Percentiles rank a stretch among this genome's conserved stretches.
phyloP scores from a whole-genome alignment of 2,797 vertebrate species.

The Lophius americanus region DNA sequence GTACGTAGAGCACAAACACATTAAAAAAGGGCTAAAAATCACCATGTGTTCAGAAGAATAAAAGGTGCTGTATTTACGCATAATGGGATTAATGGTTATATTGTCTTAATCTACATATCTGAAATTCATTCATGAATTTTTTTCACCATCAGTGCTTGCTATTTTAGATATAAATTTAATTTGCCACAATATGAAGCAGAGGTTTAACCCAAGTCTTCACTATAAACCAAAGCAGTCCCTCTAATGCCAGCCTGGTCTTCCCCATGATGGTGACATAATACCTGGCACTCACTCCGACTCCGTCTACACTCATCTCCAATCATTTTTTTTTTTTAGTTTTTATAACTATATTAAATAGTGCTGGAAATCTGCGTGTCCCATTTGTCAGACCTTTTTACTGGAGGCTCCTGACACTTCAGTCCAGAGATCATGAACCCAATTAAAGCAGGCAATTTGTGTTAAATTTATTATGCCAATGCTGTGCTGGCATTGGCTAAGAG shows the following conservation, averaged over 20 bases:
- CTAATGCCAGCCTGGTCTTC: slow-evolving; percentile 37
- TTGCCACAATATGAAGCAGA: background rate
- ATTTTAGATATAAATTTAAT: background rate
- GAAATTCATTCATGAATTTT: background rate
- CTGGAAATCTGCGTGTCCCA: slow-evolving; percentile 65
- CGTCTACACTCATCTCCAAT: slow-evolving; percentile 57
- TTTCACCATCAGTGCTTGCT: background rate
- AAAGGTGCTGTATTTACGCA: background rate
- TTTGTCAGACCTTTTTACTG: slow-evolving; percentile 77
- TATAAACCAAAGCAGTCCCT: slow-evolving; percentile 42
- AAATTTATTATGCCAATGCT: slow-evolving; percentile 71
- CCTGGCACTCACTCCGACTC: slow-evolving; percentile 59
- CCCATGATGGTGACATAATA: slow-evolving; percentile 53
- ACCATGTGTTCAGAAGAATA: background rate
- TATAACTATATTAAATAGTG: slow-evolving; percentile 70
- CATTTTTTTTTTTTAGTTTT: slow-evolving; percentile 50
- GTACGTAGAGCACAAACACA: slow-evolving; percentile 37
- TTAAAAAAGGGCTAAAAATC: background rate
- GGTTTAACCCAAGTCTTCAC: slow-evolving; percentile 13
- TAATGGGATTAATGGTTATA: background rate
- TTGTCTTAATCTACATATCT: background rate
- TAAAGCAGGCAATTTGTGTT: slow-evolving; percentile 81
- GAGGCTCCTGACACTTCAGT: slow-evolving; percentile 69
- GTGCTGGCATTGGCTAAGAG: slow-evolving; percentile 61
- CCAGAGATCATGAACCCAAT: slow-evolving; percentile 83